Evolutionary conservation across 2,888 invertebrate genomes (phyloP), one percentile per base, ranked within the genome.

Genomic region (Harpalus rubripes): DNA sequence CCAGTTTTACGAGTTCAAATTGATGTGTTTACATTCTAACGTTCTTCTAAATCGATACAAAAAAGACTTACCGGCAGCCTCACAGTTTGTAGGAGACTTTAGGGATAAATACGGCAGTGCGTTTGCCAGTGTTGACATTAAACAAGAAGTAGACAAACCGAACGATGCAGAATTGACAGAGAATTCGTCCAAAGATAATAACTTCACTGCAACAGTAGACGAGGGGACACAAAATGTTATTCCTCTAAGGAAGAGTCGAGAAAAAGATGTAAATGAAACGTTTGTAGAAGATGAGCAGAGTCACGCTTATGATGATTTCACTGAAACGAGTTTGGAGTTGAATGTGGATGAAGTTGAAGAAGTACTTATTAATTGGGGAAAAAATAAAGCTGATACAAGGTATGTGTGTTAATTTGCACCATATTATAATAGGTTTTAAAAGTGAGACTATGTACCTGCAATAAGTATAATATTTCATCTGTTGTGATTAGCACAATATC

Each of bases 171-270:
- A 61, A 12, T 44, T 22, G 22, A 5, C n/a, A 7, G 41, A 26
- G 8, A 58, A 16, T 16, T 72, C 68, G 8, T 16, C 68, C 10
- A 74, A 74, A 18, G 6, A 3, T 6, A 63, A 65, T 26, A 22
- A 10, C 8, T 78, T 84, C 4, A 44, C 10, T 8, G 76, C 15
- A 10, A 16, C 72, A n/a, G n/a, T 52, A 18, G 63, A 22, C 12
- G 74, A 84, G 52, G 78, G 15, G 10, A 78, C 84, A 5, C 84
- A 84, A 41, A 84, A 84, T 84, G 84, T 84, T 7, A 84, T 84
- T 32, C 84, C 84, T 8, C 61, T 58, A n/a, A 68, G 84, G 12
- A 84, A 83, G 78, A 58, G 10, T n/a, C 12, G 68, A 12, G 8
- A 0, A 52, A 76, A 76, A 12, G 41, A 65, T 2, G 7, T 8